Evolutionary conservation across 2,888 invertebrate genomes (phyloP), one percentile per base, ranked within the genome.

Genomic region (Chrysina gloriosa): DNA sequence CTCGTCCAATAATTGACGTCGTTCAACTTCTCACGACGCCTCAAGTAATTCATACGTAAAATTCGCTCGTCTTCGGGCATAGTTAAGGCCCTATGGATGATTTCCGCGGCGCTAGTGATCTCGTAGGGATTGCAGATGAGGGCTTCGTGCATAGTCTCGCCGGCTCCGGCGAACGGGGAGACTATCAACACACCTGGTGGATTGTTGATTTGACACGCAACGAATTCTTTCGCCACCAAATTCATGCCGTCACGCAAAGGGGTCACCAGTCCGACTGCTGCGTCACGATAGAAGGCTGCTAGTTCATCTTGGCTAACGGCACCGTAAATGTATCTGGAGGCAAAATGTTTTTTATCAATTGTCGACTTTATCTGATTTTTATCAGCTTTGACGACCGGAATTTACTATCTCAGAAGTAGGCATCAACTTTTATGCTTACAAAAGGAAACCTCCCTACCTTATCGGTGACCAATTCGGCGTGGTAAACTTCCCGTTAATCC

Each of bases 381-480:
- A 29, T 5, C 29, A n/a, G n/a, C n/a, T n/a, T n/a, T n/a, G n/a
- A n/a, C n/a, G n/a, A n/a, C n/a, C n/a, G n/a, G n/a, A n/a, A n/a
- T n/a, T n/a, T n/a, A n/a, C n/a, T n/a, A n/a, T n/a, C n/a, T n/a
- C n/a, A n/a, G n/a, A n/a, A n/a, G n/a, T n/a, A n/a, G n/a, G n/a
- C n/a, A n/a, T n/a, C n/a, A n/a, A n/a, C n/a, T n/a, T n/a, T n/a
- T n/a, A n/a, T n/a, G n/a, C n/a, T n/a, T n/a, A 36, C 9, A 36
- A 1, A 11, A 19, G 5, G n/a, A 3, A 27, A 2, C 5, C 1
- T 9, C n/a, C 74, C 77, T 73, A 86, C 83, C 90, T 87, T 73
- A 96, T 95, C 0, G 96, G 96, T 0, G 95, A 94, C 96, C 96
- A 96, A 80, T 94, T 94, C 0, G 95, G 93, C 0, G 95, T 95